Conservation (phyloP, 2,888 invertebrate genomes). For the Amiota communis region DNA sequence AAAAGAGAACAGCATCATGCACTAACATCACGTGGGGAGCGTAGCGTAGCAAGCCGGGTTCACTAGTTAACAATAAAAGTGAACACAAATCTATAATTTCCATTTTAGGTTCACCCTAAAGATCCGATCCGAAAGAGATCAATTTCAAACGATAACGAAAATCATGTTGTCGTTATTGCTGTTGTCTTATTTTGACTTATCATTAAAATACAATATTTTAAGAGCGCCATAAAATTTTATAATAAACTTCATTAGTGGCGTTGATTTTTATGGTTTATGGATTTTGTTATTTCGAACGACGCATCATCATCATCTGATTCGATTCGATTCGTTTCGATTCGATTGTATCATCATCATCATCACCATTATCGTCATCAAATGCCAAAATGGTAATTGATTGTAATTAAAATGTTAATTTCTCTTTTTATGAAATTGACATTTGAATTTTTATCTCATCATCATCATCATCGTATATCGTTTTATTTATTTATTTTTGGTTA, state of each 20-base stretch:
- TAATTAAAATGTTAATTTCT: constrained; percentile 37
- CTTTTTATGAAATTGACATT: background rate
- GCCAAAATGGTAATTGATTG: constrained; percentile 19
- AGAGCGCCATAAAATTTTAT: constrained; percentile 59
- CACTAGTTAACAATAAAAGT: background rate
- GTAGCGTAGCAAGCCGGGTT: no score
- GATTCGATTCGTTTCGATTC: no score
- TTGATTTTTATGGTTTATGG: constrained; percentile 38
- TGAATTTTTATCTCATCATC: background rate
- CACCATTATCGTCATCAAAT: background rate
- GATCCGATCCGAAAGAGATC: background rate
- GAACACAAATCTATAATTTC: background rate
- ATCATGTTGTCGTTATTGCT: constrained; percentile 28
- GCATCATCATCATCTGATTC: background rate
- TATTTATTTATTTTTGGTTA: no score
- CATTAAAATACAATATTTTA: constrained; percentile 69
- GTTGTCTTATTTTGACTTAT: constrained; percentile 45
- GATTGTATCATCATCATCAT: no score
- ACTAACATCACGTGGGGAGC: no score
- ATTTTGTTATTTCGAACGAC: constrained; percentile 2
- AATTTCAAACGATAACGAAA: constrained; percentile 25
- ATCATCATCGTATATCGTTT: no score
- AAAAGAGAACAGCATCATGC: no score
- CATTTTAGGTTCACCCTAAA: background rate
- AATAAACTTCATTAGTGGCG: constrained; percentile 65